Conservation (phyloP, 2,797 vertebrate genomes). For the Muscicapa comitata region DNA sequence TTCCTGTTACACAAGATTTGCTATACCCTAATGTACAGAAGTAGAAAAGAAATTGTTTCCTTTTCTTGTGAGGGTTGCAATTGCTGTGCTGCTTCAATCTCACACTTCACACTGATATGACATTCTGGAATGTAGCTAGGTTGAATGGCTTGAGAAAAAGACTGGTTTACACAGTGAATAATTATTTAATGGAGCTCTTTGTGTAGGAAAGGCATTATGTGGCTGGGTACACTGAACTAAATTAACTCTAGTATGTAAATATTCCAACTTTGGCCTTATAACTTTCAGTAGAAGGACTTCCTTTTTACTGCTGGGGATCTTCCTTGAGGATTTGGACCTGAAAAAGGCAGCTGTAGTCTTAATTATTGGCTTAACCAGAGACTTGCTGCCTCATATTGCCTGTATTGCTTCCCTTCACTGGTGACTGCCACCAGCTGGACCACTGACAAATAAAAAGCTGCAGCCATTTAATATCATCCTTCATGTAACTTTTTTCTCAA, state of each 20-base stretch:
- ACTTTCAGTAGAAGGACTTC: not conserved
- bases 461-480: not conserved
- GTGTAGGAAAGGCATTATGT: not conserved
- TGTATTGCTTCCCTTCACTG: not conserved
- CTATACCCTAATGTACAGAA: constrained; percentile 48
- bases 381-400: not conserved
- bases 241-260: not conserved
- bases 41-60: constrained; percentile 53
- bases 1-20: constrained; percentile 75
- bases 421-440: not conserved
- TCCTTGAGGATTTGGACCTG: not conserved
- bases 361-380: not conserved
- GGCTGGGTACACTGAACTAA: not conserved
- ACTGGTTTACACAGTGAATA: constrained; percentile 8
- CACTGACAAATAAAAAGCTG: not conserved
- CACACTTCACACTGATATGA: constrained; percentile 11
- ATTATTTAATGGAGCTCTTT: constrained; percentile 13
- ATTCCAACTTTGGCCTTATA: not conserved
- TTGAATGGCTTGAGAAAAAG: constrained; percentile 13
- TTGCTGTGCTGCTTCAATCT: constrained; percentile 36
- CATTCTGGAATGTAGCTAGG: not conserved
- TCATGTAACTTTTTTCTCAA: not conserved
- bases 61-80: constrained; percentile 40
- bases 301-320: not conserved
- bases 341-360: not conserved